These are phyloP conservation scores for Scolanthus callimorphus DNA, from an alignment of 92 coral and sea anemone genomes.

Conservation along the genomic window DNA sequence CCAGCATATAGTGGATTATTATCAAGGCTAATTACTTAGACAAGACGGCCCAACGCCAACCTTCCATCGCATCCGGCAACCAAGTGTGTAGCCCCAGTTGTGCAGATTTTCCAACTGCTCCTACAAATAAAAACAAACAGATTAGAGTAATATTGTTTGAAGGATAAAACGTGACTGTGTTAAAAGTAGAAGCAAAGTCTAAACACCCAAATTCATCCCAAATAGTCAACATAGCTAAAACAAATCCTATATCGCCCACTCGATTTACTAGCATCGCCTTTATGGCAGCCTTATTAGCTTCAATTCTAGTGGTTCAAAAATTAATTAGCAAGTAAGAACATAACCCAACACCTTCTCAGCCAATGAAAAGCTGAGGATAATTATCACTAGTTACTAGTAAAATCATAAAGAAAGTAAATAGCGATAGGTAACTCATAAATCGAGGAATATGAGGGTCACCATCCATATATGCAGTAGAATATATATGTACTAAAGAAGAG, in stretches of 20 bases:
- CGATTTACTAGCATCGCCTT: constrained; percentile 81
- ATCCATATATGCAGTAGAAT: constrained; percentile 76
- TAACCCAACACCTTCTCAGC: constrained; percentile 88
- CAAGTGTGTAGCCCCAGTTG: constrained; percentile 85
- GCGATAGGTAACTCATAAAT: constrained; percentile 74
- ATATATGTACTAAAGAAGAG: constrained; percentile 78
- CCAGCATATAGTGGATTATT: constrained; percentile 85
- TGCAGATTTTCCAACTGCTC: constrained; percentile 88
- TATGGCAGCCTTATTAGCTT: constrained; percentile 81
- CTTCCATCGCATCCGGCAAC: constrained; percentile 94
- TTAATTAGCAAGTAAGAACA: constrained; percentile 76
- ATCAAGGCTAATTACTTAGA: constrained; percentile 80
- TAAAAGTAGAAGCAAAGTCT: constrained; percentile 75
- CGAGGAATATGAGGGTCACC: constrained; percentile 87
- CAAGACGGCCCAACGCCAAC: constrained; percentile 91
- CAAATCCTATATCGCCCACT: constrained; percentile 82
- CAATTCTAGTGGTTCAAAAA: constrained; percentile 71
- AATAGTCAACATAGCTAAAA: constrained; percentile 74
- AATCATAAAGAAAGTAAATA: constrained; percentile 83
- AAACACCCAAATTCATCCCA: constrained; percentile 74
- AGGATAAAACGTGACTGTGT: constrained; percentile 50
- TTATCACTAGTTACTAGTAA: constrained; percentile 78
- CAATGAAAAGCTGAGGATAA: constrained; percentile 76
- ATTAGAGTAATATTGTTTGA: constrained; percentile 57
- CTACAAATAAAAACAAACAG: constrained; percentile 70